Evolutionary conservation across 1,140 invertebrate species (phyloP), one percentile per base, ranked within the genome.

Genomic region (Pissodes strobi): DNA sequence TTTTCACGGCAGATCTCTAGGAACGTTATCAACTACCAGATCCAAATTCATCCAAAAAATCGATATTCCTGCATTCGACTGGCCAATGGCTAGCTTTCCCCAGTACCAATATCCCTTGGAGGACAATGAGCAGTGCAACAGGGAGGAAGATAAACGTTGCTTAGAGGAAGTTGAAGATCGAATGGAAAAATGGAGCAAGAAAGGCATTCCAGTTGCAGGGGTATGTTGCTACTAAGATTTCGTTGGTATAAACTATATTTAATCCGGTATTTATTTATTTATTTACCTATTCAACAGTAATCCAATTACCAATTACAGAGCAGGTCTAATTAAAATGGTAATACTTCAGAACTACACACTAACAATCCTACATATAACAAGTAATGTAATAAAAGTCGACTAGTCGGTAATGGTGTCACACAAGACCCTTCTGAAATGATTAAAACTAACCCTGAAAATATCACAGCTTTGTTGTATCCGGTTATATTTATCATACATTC

Each of bases 41-140:
- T 97, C 94, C 3, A 99, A 99, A 83, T 87, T 92, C 18, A 89
- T 95, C 65, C 95, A 99, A 72, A 99, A 99, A 81, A 81, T 99
- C 37, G 97, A 99, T 78, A 87, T 97, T 25, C 97, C 97, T 1
- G 86, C 92, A 0, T 94, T 97, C 65, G 95, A 79, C 87, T 93
- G 39, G 95, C 96, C 22, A 76, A 85, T 17, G 13, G 72, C 73
- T 0, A 49, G 49, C 1, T 71, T 71, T 34, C 70, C 70, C 1
- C 21, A 81, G 45, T 96, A 98, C 73, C 91, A 91, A 71, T 99
- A 98, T 83, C 96, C 96, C 1, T 81, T 99, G 17, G 88, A 94
- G 41, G 87, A 97, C 56, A 85, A 93, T 77, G 74, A 81, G 10
- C 71, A 80, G 2, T 91, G 95, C 78, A 98, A 97, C 77, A 74